Conservation (phyloP, 23 tunicate species). For the Halocynthia aurantium region DNA sequence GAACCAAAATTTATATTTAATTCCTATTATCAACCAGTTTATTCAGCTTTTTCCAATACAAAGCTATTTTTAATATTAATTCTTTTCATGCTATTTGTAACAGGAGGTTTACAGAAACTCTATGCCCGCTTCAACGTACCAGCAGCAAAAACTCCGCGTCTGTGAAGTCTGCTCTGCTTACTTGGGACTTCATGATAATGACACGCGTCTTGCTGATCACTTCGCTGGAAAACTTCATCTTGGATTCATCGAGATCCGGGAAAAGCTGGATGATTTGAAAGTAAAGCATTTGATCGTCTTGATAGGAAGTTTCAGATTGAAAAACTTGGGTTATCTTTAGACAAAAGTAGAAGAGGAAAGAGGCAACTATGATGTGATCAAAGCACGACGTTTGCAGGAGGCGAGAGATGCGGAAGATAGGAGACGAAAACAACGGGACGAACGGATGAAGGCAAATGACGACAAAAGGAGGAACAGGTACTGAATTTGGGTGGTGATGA, state of each 20-base stretch:
- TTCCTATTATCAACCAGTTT: too few species aligned
- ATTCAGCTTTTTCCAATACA: too few species aligned
- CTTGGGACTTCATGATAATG: conserved; percentile 94
- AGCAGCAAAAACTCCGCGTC: conserved; percentile 91
- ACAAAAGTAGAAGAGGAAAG: conserved; percentile 24
- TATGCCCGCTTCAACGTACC: conserved; percentile 96
- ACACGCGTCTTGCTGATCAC: conserved; percentile 94
- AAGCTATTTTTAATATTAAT: too few species aligned
- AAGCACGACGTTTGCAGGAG: conserved; percentile 8
- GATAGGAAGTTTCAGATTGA: not conserved
- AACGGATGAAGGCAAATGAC: not conserved
- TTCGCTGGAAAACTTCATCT: conserved; percentile 98
- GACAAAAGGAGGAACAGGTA: too few species aligned
- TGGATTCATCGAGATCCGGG: conserved; percentile 82
- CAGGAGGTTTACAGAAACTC: conserved; percentile 86
- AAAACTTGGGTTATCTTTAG: not conserved
- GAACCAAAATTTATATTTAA: too few species aligned
- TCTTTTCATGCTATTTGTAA: too few species aligned
- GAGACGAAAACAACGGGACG: conserved; percentile 6
- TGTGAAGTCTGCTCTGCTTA: conserved; percentile 98
- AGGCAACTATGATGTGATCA: conserved; percentile 7
- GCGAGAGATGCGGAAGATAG: conserved; percentile 37
- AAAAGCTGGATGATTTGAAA: conserved; percentile 38
- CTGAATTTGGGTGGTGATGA: too few species aligned
- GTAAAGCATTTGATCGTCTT: not conserved